Evolutionary conservation across 2,888 invertebrate genomes (phyloP).

Genomic region (Drosophila hamatofila): DNA sequence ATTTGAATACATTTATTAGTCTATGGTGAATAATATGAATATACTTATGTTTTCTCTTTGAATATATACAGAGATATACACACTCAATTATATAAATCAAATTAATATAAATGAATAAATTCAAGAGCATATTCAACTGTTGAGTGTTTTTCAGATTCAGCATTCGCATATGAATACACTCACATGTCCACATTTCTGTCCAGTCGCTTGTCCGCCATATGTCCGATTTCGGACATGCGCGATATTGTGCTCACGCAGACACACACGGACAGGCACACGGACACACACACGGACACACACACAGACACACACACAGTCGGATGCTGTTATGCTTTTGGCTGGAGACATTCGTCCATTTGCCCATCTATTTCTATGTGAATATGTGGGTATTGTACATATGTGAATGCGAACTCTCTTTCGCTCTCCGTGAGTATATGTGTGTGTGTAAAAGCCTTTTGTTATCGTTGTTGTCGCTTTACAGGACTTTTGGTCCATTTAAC

Average conservation of each 20-base stretch:
- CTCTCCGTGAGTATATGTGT: conserved; percentile 9
- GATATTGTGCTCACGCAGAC: conserved; percentile 49
- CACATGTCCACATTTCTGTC: conserved; percentile 33
- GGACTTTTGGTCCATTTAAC: conserved; percentile 83
- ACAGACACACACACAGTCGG: conserved; percentile 5
- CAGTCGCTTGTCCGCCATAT: conserved; percentile 60
- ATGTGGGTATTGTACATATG: conserved; percentile 25
- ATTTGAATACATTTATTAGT: not conserved
- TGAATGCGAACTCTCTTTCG: conserved; percentile 20
- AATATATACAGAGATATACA: not conserved
- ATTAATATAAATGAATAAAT: conserved; percentile 2
- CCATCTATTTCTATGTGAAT: conserved; percentile 32
- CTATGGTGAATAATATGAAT: not conserved
- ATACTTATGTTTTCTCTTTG: not conserved
- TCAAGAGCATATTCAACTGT: not conserved
- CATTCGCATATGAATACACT: conserved; percentile 21
- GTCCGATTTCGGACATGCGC: conserved; percentile 67
- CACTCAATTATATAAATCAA: not conserved
- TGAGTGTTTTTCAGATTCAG: not conserved
- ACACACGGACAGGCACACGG: conserved; percentile 20
- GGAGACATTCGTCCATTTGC: conserved; percentile 49
- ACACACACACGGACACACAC: conserved; percentile 25
- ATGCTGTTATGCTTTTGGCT: conserved; percentile 16
- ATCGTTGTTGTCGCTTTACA: conserved; percentile 56
- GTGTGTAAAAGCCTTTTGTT: conserved; percentile 22